Evolutionary conservation across 2,888 invertebrate genomes (phyloP), one percentile per base, ranked within the genome.

Genomic region (Oscheius onirici): DNA sequence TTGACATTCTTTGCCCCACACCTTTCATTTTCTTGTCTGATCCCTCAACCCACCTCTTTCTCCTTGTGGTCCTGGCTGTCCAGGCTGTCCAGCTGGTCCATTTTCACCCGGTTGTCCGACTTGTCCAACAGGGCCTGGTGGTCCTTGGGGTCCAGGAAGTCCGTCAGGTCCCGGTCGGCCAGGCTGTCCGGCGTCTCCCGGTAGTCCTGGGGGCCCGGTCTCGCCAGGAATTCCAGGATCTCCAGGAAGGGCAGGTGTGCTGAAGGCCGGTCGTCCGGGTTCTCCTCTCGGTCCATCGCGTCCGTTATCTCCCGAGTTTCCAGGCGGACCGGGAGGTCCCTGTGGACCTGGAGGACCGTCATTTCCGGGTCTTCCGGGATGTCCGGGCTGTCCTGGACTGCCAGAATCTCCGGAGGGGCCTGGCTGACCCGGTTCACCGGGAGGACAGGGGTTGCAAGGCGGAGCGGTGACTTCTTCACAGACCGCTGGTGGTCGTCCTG

Each of bases 391-490:
- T 68, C 82, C 82, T n/a, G 78, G 78, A 49, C 75, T 76, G 69
- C 69, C 81, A 43, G 77, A 49, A 24, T 80, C 79, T 74, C 80
- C 81, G 24, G 78, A 71, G 34, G 85, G 83, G 71, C 85, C 84
- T 55, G 83, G 81, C 44, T 81, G 82, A 51, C 85, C 85, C 49
- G 84, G 81, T 74, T 85, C 86, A 70, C 86, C 86, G 20, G 86
- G 85, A 49, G 86, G 85, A 71, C 86, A 86, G 13, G 86, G 83
- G 5, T 76, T 81, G 82, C 86, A 86, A 22, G 86, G 86, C 8
- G 86, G 86, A 60, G 84, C 84, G 51, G 86, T 87, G 63, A 86
- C 78, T 72, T 86, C 84, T 69, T 85, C 85, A 63, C 86, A 86
- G 43, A 86, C 74, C 63, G 86, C 86, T 75, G 87, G 87, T 41